Conservation (phyloP, 2,888 invertebrate genomes). For the Mythimna lalbum region DNA sequence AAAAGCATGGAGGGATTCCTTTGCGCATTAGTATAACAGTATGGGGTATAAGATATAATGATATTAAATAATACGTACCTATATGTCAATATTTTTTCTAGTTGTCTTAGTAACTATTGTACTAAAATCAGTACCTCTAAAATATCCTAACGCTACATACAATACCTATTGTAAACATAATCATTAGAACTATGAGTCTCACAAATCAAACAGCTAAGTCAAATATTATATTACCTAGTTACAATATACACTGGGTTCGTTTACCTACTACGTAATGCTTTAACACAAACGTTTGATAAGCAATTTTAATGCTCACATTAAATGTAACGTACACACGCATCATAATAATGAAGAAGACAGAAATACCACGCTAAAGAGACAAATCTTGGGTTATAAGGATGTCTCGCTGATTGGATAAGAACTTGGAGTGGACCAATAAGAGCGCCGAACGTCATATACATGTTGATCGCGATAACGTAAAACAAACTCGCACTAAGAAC, state of each 20-base stretch:
- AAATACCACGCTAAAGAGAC: constrained; percentile 6
- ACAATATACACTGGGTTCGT: constrained; percentile 37
- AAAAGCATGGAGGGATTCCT: no score
- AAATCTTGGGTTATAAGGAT: neutral
- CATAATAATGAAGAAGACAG: constrained; percentile 17
- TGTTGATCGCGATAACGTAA: no score
- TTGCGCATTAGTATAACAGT: no score
- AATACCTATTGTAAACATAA: constrained; percentile 30
- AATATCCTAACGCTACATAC: constrained; percentile 6
- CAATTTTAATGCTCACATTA: constrained; percentile 46
- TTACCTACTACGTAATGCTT: constrained; percentile 33
- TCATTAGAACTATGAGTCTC: constrained; percentile 40
- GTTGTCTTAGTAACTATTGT: neutral
- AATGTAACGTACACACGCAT: constrained; percentile 40
- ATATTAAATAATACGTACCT: no score
- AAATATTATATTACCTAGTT: constrained; percentile 51
- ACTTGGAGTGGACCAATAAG: no score
- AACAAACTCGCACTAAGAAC: no score
- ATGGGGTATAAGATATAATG: no score
- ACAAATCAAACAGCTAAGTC: constrained; percentile 45
- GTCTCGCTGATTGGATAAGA: no score
- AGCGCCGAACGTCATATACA: no score
- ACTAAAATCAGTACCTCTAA: neutral
- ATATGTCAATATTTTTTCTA: neutral
- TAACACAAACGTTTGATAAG: constrained; percentile 34